Conservation (phyloP, 2,888 invertebrate genomes). For the Acanthosepion esculentum region DNA sequence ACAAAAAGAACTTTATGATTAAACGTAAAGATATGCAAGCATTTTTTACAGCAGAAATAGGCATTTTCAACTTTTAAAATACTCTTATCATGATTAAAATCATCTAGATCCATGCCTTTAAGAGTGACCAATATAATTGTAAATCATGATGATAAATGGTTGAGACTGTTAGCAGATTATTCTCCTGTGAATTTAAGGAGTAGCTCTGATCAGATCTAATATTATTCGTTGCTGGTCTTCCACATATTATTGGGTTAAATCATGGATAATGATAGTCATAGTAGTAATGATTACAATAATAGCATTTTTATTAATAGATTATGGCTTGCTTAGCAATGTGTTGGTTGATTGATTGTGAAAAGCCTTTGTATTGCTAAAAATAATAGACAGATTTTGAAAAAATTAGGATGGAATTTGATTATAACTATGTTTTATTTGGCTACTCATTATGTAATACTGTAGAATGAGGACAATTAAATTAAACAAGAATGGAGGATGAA, state of each 20-base stretch:
- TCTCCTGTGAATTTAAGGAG: background rate
- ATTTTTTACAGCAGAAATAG: background rate
- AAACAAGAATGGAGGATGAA: background rate
- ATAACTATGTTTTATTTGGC: background rate
- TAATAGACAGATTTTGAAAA: background rate
- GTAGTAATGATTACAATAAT: background rate
- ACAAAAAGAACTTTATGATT: too few relatives aligned
- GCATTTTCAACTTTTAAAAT: background rate
- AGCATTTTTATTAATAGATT: background rate
- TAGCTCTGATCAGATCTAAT: background rate
- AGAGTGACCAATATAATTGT: background rate
- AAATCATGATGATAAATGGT: background rate
- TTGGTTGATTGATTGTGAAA: constrained; percentile 10
- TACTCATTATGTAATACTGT: background rate
- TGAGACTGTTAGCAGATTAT: background rate
- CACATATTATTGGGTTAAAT: background rate
- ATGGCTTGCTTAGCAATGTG: background rate
- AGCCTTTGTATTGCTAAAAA: background rate
- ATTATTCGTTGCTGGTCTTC: background rate
- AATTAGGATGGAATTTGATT: background rate
- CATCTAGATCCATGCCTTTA: background rate
- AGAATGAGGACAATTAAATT: background rate
- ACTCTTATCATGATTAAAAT: background rate
- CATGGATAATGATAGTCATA: background rate
- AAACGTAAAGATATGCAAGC: too few relatives aligned